Evolutionary conservation across 1,140 invertebrate genomes (phyloP), one percentile per base, ranked within the genome.

Genomic region (Acyrthosiphon pisum): DNA sequence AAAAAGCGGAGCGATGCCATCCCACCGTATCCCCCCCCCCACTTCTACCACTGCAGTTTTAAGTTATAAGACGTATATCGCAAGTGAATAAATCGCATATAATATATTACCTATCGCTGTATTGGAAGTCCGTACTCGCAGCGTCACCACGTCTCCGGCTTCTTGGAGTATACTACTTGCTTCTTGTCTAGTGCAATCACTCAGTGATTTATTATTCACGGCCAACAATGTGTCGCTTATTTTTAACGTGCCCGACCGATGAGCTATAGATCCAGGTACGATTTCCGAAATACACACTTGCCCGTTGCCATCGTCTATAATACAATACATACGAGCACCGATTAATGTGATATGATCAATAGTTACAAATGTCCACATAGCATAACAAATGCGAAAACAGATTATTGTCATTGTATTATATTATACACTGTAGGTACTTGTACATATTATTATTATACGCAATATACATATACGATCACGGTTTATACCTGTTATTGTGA

Each of bases 171-270:
- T 94, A 22, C 83, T 83, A 18, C 53, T 86, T 35, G 93, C 94
- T 35, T 94, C 93, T 53, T 94, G 94, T 44, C 92, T 35, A 22
- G 89, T 93, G 26, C 93, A 93, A n/a, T 93, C 92, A 11, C 81
- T 87, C 7, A 94, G 41, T 2, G 86, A 91, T 96, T 97, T 97
- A 92, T 97, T 97, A 95, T 99, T 98, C 93, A 99, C 98, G 1
- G 98, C 98, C 14, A 99, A 95, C 0, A 99, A 95, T 46, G 97
- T 96, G 95, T 99, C 98, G 0, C 98, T 98, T 0, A 97, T 96
- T 81, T 98, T 96, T 50, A 99, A 95, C 18, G 98, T 98, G 0
- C 98, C 98, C 35, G 97, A 97, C 93, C 98, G 96, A 95, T 99
- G 98, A 0, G 98, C 98, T 0, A 98, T 97, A 50, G 98, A 99